These are phyloP conservation scores for Trochalopteron elliotii DNA, from an alignment of 2,113 vertebrate species.

Conservation along the genomic window DNA sequence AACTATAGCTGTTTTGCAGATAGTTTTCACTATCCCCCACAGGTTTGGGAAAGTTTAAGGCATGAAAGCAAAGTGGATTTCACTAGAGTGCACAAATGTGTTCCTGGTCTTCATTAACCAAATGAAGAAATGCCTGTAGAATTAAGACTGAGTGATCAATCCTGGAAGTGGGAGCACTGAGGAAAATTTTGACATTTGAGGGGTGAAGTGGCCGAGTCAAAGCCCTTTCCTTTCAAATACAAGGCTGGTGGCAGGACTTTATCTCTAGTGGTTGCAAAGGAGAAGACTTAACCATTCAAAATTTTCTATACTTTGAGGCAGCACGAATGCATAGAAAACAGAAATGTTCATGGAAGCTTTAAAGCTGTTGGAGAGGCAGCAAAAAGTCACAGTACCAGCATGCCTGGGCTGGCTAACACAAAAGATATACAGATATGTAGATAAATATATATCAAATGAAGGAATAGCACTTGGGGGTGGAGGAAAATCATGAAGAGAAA, in stretches of 20 bases:
- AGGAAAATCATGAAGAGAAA: background rate
- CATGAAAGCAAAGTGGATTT: background rate
- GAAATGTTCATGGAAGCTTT: background rate
- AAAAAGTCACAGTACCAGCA: background rate
- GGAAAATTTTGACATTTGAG: background rate
- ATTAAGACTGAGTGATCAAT: background rate
- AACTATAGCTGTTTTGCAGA: background rate
- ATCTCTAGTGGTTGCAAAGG: background rate
- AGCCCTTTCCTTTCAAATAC: background rate
- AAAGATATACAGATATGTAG: background rate
- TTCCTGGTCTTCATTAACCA: background rate
- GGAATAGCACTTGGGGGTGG: background rate
- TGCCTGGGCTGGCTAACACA: background rate
- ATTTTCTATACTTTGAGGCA: background rate
- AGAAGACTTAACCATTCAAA: background rate
- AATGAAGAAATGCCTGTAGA: background rate
- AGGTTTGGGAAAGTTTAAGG: background rate
- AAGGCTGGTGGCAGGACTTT: background rate
- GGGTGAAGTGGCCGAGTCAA: background rate
- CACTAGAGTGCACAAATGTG: background rate
- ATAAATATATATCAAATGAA: background rate
- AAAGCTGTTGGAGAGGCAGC: background rate
- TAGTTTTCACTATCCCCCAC: background rate
- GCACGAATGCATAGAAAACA: background rate
- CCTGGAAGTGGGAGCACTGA: background rate